phyloP scores from a whole-genome alignment of 2,888 invertebrate genomes.

The Oxyteleia sp. region DNA sequence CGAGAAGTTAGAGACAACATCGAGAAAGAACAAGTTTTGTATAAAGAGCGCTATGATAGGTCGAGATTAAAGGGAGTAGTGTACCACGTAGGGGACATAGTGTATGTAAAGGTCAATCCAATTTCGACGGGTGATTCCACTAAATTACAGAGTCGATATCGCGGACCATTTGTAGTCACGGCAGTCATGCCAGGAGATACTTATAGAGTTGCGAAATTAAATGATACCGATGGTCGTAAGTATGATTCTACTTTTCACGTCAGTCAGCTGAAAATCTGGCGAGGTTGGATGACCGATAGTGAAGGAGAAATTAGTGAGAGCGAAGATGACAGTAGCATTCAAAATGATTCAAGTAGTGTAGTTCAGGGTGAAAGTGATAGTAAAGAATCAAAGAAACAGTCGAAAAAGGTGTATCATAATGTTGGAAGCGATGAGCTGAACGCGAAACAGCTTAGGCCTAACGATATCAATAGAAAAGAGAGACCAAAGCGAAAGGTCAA shows the following conservation, averaged over 20 bases:
- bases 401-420: too few relatives aligned
- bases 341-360: too few relatives aligned
- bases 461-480: too few relatives aligned
- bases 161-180: not conserved
- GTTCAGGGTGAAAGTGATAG: too few relatives aligned
- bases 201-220: slow-evolving; percentile 4
- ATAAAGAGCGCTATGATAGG: slow-evolving; percentile 37
- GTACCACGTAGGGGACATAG: slow-evolving; percentile 38
- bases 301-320: too few relatives aligned
- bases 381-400: too few relatives aligned
- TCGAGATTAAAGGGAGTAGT: slow-evolving; percentile 33
- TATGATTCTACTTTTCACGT: not conserved
- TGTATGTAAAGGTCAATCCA: slow-evolving; percentile 24
- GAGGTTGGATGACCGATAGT: not conserved
- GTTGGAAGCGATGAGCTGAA: too few relatives aligned
- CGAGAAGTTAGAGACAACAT: not conserved
- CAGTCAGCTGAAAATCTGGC: not conserved
- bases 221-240: not conserved
- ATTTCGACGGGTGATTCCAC: not conserved
- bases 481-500: too few relatives aligned
- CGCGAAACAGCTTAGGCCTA: too few relatives aligned
- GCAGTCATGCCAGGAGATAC: slow-evolving; percentile 8
- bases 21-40: slow-evolving; percentile 35
- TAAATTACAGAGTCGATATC: not conserved
- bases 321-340: too few relatives aligned